These are phyloP conservation scores for Chamaea fasciata DNA, from an alignment of 2,113 vertebrate species.

Conservation along the genomic window DNA sequence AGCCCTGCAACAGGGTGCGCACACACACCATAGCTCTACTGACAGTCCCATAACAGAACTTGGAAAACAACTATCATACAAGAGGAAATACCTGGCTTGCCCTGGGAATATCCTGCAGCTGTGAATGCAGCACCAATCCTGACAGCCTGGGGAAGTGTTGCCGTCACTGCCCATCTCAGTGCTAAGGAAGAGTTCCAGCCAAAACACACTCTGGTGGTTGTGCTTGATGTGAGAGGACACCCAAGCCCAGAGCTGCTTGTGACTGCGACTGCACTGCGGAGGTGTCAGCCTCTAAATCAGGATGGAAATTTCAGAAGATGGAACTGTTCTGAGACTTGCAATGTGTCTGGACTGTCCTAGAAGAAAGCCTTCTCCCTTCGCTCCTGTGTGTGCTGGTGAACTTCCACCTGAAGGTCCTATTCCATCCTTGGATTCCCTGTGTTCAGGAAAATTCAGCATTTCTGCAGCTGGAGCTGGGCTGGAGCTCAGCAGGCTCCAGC, in stretches of 20 bases:
- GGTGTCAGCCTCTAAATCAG: background rate
- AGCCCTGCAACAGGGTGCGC: background rate
- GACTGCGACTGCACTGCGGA: background rate
- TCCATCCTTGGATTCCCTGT: background rate
- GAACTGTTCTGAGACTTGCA: background rate
- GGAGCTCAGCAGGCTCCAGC: background rate
- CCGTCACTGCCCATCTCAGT: background rate
- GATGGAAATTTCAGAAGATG: background rate
- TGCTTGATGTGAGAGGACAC: background rate
- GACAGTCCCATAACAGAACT: accelerated
- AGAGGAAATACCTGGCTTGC: background rate
- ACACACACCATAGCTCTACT: background rate
- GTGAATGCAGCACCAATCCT: background rate
- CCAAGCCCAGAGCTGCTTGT: background rate
- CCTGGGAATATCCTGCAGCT: background rate
- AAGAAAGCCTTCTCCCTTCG: background rate
- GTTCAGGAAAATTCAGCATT: background rate
- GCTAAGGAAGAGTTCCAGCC: background rate
- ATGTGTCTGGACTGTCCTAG: background rate
- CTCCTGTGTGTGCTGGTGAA: background rate
- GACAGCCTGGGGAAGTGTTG: background rate
- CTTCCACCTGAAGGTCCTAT: background rate
- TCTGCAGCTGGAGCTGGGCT: background rate
- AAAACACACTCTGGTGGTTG: background rate
- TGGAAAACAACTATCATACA: background rate